phyloP scores from a whole-genome alignment of 92 coral and sea anemone genomes.

The Epizoanthus illoricatus region DNA sequence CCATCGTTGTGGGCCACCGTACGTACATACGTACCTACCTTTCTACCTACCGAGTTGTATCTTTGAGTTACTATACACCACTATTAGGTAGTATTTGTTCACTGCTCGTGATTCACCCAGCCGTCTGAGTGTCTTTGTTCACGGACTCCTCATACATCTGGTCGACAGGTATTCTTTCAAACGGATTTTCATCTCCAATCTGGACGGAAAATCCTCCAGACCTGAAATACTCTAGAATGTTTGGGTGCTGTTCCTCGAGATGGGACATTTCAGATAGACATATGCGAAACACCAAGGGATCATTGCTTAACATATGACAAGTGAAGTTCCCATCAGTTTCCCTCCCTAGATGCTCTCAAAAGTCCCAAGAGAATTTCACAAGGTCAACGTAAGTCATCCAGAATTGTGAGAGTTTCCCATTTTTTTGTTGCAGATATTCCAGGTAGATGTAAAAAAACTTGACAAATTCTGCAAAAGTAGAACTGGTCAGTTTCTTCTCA shows the following conservation, averaged over 20 bases:
- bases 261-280: slow-evolving; percentile 53
- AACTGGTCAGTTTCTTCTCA: slow-evolving; percentile 12
- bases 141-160: slow-evolving; percentile 58
- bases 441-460: not conserved
- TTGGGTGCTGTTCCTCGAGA: slow-evolving; percentile 48
- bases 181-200: not conserved
- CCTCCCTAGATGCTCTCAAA: slow-evolving; percentile 43
- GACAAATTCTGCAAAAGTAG: not conserved
- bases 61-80: slow-evolving; percentile 40
- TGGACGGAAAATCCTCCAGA: slow-evolving; percentile 51
- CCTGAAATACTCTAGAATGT: slow-evolving; percentile 42
- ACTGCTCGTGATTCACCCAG: slow-evolving; percentile 61
- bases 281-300: slow-evolving; percentile 52
- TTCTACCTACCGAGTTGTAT: too few species aligned
- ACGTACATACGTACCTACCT: too few species aligned
- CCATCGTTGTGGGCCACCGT: too few species aligned
- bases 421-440: slow-evolving; percentile 8
- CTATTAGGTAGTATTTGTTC: slow-evolving; percentile 49
- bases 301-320: slow-evolving; percentile 32
- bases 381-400: slow-evolving; percentile 44
- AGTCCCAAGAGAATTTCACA: slow-evolving; percentile 29
- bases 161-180: slow-evolving; percentile 46
- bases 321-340: slow-evolving; percentile 46
- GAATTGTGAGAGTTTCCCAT: slow-evolving; percentile 44
- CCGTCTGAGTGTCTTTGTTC: slow-evolving; percentile 57